Evolutionary conservation across 2,888 invertebrate genomes (phyloP).

Genomic region (Drosophila suboccidentalis): DNA sequence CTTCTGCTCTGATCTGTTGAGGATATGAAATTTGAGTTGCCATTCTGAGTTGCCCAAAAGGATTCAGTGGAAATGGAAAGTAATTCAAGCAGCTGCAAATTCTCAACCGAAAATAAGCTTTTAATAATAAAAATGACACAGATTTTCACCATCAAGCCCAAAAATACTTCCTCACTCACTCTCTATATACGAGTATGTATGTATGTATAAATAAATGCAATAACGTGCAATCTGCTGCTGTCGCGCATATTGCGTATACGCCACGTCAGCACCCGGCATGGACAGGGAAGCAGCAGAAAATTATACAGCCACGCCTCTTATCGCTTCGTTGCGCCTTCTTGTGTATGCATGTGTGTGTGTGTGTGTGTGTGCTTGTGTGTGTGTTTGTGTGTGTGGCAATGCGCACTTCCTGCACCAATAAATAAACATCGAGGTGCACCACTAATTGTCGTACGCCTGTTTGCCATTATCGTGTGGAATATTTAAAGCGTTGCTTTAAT

Average conservation of each 20-base stretch:
- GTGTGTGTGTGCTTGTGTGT: conserved; percentile 1
- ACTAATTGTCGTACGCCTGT: conserved; percentile 69
- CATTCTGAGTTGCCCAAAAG: not conserved
- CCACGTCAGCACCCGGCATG: conserved; percentile 53
- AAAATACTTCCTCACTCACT: conserved; percentile 35
- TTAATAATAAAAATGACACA: conserved; percentile 81
- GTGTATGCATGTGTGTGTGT: not conserved
- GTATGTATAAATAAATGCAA: conserved; percentile 56
- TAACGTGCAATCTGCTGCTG: conserved; percentile 41
- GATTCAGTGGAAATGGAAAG: conserved; percentile 28
- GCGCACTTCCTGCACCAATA: conserved; percentile 72
- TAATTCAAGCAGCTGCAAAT: conserved; percentile 27
- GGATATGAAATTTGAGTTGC: conserved; percentile 6
- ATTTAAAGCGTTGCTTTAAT: conserved; percentile 75
- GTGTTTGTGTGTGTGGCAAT: conserved; percentile 23
- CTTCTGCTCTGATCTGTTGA: not conserved
- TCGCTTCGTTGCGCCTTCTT: conserved; percentile 1
- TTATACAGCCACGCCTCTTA: conserved; percentile 18
- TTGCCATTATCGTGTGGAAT: conserved; percentile 59
- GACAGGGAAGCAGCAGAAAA: not conserved
- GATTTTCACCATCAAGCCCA: conserved; percentile 49
- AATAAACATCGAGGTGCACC: conserved; percentile 67
- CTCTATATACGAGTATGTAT: not conserved
- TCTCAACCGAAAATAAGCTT: conserved; percentile 49
- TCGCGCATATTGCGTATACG: conserved; percentile 68